Base-by-base conservation (phyloP, 2,888 invertebrate species). In the Cheilosia urbana region DNA sequence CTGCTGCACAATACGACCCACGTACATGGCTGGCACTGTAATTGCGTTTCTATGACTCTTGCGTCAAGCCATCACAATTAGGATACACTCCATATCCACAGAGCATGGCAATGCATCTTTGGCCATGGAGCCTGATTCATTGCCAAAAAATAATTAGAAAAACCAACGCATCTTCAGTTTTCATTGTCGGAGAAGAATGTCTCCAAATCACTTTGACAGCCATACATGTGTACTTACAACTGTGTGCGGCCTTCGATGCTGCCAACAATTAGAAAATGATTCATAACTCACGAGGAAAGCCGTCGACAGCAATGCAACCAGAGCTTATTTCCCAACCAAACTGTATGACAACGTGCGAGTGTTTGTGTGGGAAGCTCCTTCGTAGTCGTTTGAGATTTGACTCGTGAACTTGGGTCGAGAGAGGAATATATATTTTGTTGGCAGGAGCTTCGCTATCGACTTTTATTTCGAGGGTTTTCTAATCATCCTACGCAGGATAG, bases 251-350 rank as follows among this genome's bases (percentile, higher is more conserved):
- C 55, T 78, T 66, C n/a, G 47, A 66, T 47, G 55, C 68, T 60
- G 72, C 72, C 72, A 53, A 62, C 66, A 27, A 66, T 78, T 77
- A 72, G 72, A 78, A 78, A 66, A 72, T 78, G 66, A 66, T 34
- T 30, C 53, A 72, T 72, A 78, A 82, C 72, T 82, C 71, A 66
- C 65, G 62, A 62, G 49, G 24, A 21, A 4, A 24, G 27, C 19
- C 27, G 60, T 49, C 58, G 37, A 47, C 5, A 19, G 45, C 21
- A 45, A 47, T 62, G 42, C 68, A 69, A 63, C 24, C 72, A 34
- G 57, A 57, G 45, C 27, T 77, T 47, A 47, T 45, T 49, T 7
- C 45, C 17, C 37, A 37, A 4, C 45, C 45, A 45, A 45, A 45
- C 15, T 45, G 17, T 5, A 0, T 2, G n/a, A 45, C 17, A 5